Percentiles rank a stretch among this genome's conserved stretches.
Conservation (phyloP, 1,140 invertebrate genomes). For the Microplitis demolitor region DNA sequence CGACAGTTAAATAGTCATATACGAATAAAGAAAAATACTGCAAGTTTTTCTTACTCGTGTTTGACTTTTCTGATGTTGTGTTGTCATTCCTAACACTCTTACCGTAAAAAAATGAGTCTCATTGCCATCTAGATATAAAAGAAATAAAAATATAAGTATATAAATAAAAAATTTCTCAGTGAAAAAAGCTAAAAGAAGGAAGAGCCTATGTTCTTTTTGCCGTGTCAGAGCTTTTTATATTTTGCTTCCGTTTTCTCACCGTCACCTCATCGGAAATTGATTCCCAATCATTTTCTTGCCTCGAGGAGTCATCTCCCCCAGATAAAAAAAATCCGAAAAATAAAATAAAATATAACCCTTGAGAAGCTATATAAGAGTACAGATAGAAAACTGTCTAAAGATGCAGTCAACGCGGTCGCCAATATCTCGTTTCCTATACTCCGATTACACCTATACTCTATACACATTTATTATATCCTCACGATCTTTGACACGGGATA, state of each 20-base stretch:
- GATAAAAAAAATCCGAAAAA: too few species aligned
- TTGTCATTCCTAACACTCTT: neutral
- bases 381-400: neutral
- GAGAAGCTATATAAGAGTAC: neutral
- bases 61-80: neutral
- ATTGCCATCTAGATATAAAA: too few species aligned
- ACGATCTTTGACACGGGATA: slow-evolving; percentile 17
- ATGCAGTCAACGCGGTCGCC: neutral
- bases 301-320: neutral
- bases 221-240: neutral
- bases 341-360: neutral
- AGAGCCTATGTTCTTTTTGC: slow-evolving; percentile 12
- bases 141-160: too few species aligned
- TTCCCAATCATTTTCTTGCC: slow-evolving; percentile 22
- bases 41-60: neutral
- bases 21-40: neutral
- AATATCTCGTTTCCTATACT: slow-evolving; percentile 20
- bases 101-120: neutral
- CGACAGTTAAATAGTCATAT: neutral
- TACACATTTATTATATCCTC: slow-evolving; percentile 17
- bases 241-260: slow-evolving; percentile 8
- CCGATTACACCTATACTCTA: slow-evolving; percentile 10
- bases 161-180: neutral
- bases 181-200: neutral
- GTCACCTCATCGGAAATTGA: slow-evolving; percentile 20